phyloP scores from a whole-genome alignment of 2,888 invertebrate genomes.

The Lamproptera curius region DNA sequence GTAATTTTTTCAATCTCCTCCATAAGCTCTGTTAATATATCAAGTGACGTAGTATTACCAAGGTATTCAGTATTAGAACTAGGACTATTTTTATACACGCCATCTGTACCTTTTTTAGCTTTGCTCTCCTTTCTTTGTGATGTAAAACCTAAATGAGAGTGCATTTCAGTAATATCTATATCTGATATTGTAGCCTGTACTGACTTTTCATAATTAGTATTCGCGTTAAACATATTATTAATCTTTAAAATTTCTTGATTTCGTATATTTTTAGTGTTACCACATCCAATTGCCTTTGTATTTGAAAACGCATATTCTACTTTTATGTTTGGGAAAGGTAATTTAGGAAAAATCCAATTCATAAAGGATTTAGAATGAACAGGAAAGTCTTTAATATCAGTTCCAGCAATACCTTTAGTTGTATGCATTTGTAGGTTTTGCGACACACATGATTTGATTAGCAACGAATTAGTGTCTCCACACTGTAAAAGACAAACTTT shows the following conservation, averaged over 20 bases:
- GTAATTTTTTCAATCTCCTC: conserved; percentile 65
- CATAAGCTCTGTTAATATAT: conserved; percentile 57
- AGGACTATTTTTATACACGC: too few species aligned
- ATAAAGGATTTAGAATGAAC: conserved; percentile 38
- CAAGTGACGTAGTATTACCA: conserved; percentile 54
- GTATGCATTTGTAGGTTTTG: conserved; percentile 32
- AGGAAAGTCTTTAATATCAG: conserved; percentile 26
- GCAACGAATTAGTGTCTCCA: conserved; percentile 48
- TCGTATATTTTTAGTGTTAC: conserved; percentile 13
- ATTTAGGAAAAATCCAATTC: conserved; percentile 40
- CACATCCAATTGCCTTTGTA: conserved; percentile 18
- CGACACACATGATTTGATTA: conserved; percentile 43
- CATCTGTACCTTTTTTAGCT: too few species aligned
- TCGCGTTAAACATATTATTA: too few species aligned
- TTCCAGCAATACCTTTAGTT: conserved; percentile 24
- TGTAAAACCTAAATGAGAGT: neutral
- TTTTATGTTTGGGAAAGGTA: conserved; percentile 56
- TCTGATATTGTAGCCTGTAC: conserved; percentile 5
- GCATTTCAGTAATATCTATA: neutral
- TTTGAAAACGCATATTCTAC: conserved; percentile 50
- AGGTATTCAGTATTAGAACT: conserved; percentile 27
- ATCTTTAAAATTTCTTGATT: neutral
- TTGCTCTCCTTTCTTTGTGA: conserved; percentile 5
- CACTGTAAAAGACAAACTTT: conserved; percentile 49
- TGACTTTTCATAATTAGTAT: conserved; percentile 13